Percentiles rank a stretch among this genome's conserved stretches.
Evolutionary conservation across 37 sponge, comb jelly and placozoan species (phyloP).

Genomic region (Sycon ciliatum): DNA sequence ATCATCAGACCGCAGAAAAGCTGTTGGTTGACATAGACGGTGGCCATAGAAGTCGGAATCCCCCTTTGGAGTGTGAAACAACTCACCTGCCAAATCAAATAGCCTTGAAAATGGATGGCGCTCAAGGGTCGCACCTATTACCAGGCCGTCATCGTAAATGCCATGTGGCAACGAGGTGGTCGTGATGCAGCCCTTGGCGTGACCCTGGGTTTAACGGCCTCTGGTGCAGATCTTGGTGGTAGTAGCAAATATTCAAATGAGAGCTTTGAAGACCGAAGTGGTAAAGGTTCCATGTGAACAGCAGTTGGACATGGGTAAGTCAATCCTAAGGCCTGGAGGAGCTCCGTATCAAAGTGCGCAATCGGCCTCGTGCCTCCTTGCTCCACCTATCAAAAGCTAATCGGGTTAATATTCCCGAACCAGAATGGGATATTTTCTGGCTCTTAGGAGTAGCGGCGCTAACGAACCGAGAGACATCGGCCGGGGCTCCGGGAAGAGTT

Average conservation of each 20-base stretch:
- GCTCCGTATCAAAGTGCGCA: no score
- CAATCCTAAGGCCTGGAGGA: constrained; percentile 59
- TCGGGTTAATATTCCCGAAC: constrained; percentile 67
- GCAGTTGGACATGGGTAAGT: constrained; percentile 69
- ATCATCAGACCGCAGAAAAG: constrained; percentile 66
- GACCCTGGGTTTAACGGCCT: no score
- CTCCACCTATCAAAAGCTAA: constrained; percentile 48
- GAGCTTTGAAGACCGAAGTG: no score
- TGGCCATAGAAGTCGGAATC: constrained; percentile 83
- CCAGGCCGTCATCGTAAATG: no score
- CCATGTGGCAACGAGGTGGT: constrained; percentile 72
- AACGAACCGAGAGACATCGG: no score
- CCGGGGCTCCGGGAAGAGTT: constrained; percentile 45
- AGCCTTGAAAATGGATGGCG: constrained; percentile 87
- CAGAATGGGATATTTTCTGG: constrained; percentile 18
- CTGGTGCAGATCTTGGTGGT: no score
- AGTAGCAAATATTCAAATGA: no score
- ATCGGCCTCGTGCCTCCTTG: no score
- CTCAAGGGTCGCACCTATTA: no score
- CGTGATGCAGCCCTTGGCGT: no score
- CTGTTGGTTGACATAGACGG: constrained; percentile 80
- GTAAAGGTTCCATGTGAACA: no score
- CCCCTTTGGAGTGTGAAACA: constrained; percentile 80
- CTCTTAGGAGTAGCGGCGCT: constrained; percentile 22
- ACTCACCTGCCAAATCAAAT: constrained; percentile 80